Base-by-base conservation (phyloP, 2,888 invertebrate genomes). In the Limenitis camilla region DNA sequence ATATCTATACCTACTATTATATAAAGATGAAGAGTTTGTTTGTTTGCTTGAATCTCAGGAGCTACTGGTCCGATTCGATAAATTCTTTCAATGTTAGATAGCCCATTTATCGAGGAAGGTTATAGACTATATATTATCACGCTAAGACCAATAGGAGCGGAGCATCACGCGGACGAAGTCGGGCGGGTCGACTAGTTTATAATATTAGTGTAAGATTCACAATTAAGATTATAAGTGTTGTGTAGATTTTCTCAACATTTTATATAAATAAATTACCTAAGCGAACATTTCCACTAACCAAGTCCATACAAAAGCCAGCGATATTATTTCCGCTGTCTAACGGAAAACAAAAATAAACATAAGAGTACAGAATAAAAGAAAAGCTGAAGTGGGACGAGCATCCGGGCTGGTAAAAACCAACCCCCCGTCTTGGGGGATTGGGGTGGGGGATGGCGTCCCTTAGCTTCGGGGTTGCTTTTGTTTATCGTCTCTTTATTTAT, bases 321-420 rank as follows among this genome's bases (percentile, higher is more conserved):
- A 74, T 68, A 81, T 84, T 85, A 85, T 82, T 83, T 83, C 80
- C 84, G 71, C 77, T 63, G 77, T 78, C 74, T 81, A 81, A 77
- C 82, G 74, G 80, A 83, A 85, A 86, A 86, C 86, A 86, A 86
- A 86, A 86, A 86, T 84, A 84, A 84, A 82, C 78, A 80, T 71
- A 81, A 78, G 81, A 79, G 81, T 76, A 76, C 77, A 80, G 82
- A 81, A 86, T 85, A 85, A 86, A 85, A 84, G 84, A 81, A 82
- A 81, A 67, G 68, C 71, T 85, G 71, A 73, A 85, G 85, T 82
- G 81, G 83, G 84, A 81, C 74, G 83, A 83, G 81, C 81, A 79
- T 66, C 76, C 75, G 71, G 74, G 74, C 68, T 71, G 68, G 71
- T 68, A 70, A 69, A 72, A 68, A 62, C 64, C 60, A 53, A 27